Evolutionary conservation across 2,113 vertebrate genomes (phyloP).

Genomic region (Gallinago paraguaiae): DNA sequence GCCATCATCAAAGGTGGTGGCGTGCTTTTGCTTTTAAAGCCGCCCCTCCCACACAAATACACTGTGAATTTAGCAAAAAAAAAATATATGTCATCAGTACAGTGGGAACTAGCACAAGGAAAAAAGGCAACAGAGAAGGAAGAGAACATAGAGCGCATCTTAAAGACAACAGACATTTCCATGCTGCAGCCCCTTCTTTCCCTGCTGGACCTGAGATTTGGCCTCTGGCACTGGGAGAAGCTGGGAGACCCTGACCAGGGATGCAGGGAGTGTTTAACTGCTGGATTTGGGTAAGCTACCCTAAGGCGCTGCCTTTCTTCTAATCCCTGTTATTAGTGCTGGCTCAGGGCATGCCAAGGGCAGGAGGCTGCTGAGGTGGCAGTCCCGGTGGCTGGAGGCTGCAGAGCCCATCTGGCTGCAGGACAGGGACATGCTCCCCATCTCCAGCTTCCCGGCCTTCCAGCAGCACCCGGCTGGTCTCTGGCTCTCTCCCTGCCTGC

Average conservation of each 20-base stretch:
- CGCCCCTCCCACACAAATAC: accelerated
- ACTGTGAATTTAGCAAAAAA: not conserved
- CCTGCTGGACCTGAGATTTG: not conserved
- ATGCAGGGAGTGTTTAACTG: not conserved
- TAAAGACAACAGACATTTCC: not conserved
- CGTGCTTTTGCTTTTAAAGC: not conserved
- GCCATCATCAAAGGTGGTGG: not conserved
- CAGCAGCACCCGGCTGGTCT: not conserved
- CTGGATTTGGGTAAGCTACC: constrained; percentile 6
- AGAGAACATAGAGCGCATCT: not conserved
- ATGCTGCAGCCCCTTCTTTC: not conserved
- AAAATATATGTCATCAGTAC: not conserved
- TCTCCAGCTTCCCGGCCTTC: not conserved
- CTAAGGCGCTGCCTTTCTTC: not conserved
- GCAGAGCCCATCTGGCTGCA: not conserved
- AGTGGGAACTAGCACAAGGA: not conserved
- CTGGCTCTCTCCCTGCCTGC: not conserved
- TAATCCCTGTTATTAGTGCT: not conserved
- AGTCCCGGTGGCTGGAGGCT: accelerated
- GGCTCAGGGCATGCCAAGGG: not conserved
- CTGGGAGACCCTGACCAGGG: not conserved
- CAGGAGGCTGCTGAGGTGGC: not conserved
- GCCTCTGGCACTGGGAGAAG: not conserved
- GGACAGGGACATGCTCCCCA: not conserved
- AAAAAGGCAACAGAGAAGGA: not conserved